Evolutionary conservation across 2,797 vertebrate genomes (phyloP).

Genomic region (Spea hammondii): DNA sequence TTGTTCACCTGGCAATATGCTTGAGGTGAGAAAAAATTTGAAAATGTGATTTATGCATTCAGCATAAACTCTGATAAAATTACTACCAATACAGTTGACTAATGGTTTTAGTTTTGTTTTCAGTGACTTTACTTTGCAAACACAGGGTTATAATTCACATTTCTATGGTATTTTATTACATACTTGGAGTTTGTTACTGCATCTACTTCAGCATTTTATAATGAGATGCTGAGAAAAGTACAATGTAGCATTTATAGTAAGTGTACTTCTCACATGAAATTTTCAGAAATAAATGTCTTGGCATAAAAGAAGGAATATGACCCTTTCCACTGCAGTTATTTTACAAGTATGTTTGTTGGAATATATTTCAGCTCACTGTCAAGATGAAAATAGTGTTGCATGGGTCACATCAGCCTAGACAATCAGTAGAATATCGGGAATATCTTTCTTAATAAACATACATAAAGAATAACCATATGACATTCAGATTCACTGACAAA

Average conservation of each 20-base stretch:
- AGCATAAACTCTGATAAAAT: conserved; percentile 20
- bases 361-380: conserved; percentile 27
- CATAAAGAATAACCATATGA: conserved; percentile 1
- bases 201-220: conserved; percentile 46
- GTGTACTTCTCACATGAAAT: conserved; percentile 42
- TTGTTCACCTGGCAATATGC: neutral
- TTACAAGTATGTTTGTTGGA: conserved; percentile 30
- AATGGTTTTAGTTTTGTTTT: conserved; percentile 49
- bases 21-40: conserved; percentile 1
- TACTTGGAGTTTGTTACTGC: conserved; percentile 41
- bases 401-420: conserved; percentile 30
- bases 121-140: conserved; percentile 33
- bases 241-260: conserved; percentile 46
- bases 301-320: conserved; percentile 34
- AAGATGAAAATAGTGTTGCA: conserved; percentile 30
- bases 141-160: conserved; percentile 41
- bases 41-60: conserved; percentile 28
- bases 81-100: conserved; percentile 38
- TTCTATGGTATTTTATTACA: conserved; percentile 45
- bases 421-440: conserved; percentile 17
- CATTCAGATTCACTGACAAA: neutral
- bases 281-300: conserved; percentile 40
- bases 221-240: conserved; percentile 49
- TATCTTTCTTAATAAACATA: neutral
- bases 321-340: conserved; percentile 36